Conservation (phyloP, 1,140 invertebrate species). For the Limonius californicus region DNA sequence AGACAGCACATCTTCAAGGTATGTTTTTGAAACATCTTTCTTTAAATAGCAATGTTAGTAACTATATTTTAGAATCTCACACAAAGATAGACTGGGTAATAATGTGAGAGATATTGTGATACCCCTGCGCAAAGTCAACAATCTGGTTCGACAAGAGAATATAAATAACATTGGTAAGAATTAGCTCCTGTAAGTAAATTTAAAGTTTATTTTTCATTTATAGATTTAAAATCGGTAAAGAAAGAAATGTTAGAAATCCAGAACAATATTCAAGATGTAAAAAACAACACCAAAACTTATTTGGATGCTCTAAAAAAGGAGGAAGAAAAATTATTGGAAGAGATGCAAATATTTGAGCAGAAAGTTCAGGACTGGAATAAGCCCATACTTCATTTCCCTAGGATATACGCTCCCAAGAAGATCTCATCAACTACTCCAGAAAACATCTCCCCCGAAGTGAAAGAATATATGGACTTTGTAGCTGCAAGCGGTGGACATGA, state of each 20-base stretch:
- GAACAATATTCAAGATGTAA: constrained; percentile 44
- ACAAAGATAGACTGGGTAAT: constrained; percentile 31
- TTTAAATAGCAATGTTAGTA: too few relatives aligned
- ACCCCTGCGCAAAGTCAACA: constrained; percentile 44
- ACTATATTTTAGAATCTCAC: constrained; percentile 30
- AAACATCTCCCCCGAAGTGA: constrained; percentile 46
- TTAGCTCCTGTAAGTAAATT: too few relatives aligned
- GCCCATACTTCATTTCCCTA: constrained; percentile 34
- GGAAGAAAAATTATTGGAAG: constrained; percentile 40
- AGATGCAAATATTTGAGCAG: constrained; percentile 35
- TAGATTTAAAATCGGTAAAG: constrained; percentile 49
- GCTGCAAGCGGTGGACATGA: constrained; percentile 45
- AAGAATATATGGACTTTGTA: constrained; percentile 51
- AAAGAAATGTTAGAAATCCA: constrained; percentile 46
- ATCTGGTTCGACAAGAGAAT: constrained; percentile 22
- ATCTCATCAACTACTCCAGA: not conserved
- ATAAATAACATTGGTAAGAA: constrained; percentile 26
- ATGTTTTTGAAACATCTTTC: too few relatives aligned
- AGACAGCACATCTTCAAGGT: constrained; percentile 8
- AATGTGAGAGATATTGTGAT: constrained; percentile 23
- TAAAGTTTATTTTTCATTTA: constrained; percentile 27
- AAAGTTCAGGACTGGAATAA: constrained; percentile 36
- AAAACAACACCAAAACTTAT: constrained; percentile 41
- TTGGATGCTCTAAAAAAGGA: constrained; percentile 33
- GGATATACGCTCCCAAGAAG: not conserved